Base-by-base conservation (phyloP, 2,797 vertebrate genomes). In the Trichosurus vulpecula region DNA sequence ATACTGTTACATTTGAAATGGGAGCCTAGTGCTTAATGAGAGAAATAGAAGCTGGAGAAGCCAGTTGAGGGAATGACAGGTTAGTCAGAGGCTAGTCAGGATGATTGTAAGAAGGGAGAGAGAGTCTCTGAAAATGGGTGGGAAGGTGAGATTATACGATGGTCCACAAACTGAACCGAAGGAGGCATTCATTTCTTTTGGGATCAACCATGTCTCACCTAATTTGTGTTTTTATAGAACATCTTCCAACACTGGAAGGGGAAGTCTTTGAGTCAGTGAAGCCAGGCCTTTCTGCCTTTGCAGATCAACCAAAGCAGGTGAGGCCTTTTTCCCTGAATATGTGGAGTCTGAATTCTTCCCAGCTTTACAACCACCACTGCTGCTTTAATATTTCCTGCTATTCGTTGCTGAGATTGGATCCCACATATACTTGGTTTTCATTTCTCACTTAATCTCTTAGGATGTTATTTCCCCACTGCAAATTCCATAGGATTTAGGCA, bases 201-300 rank as follows among this genome's bases (percentile, higher is more conserved):
- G 97, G 95, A 97, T 56, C 91, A 58, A 66, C 52, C 90, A 2
- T 94, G 81, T 97, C 22, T 96, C 51, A 94, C 55, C 94, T 97
- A 8, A 95, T 97, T 95, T 96, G 54, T 98, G 98, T 98, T 52
- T 98, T 94, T 98, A 14, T 95, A 98, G 98, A 99, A 99, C 98
- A 99, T 81, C 99, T 99, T 97, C 99, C 99, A 14, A 98, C 99
- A 96, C 97, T 99, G 98, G 99, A 99, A 98, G 99, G 99, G 97
- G 99, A 99, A 98, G 98, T 99, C 98, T 99, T 99, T 98, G 99
- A 99, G 16, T 99, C 99, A 61, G 99, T 99, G 98, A 99, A 99
- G 97, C 99, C 99, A 30, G 99, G 99, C 96, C 99, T 99, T 95
- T 99, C 99, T 97, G 99, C 99, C 2, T 99, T 99, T 96, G 99